A percentile compares a stretch with the other conserved stretches of the same genome.
These are phyloP conservation scores for Linnaemya tessellans DNA, from an alignment of 2,888 invertebrate genomes.

Conservation along the genomic window DNA sequence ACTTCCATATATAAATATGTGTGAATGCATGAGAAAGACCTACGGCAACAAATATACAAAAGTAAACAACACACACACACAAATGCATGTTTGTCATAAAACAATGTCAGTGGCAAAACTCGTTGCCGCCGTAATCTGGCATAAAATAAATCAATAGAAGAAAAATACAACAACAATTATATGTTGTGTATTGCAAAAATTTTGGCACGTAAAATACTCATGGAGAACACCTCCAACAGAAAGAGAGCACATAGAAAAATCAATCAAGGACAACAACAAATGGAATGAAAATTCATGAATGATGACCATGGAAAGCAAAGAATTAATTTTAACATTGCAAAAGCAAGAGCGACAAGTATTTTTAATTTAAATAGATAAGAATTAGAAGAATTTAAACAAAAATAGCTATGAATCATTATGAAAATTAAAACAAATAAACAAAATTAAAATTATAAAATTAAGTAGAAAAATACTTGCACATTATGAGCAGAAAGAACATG, in stretches of 20 bases:
- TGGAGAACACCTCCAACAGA: slow-evolving; percentile 44
- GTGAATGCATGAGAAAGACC: slow-evolving; percentile 21
- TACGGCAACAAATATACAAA: slow-evolving; percentile 11
- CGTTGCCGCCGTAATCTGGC: slow-evolving; percentile 63
- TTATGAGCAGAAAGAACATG: slow-evolving; percentile 13
- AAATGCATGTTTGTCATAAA: slow-evolving; percentile 6
- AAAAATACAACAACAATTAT: not conserved
- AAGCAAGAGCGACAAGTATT: slow-evolving; percentile 18
- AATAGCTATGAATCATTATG: slow-evolving; percentile 57
- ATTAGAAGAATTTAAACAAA: not conserved
- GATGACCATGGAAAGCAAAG: slow-evolving; percentile 48
- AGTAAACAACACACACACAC: not conserved
- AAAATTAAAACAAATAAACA: not conserved
- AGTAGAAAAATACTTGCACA: not conserved
- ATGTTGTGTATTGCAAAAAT: slow-evolving; percentile 6
- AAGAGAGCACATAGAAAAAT: slow-evolving; percentile 28
- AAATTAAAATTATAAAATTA: slow-evolving; percentile 3
- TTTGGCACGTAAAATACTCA: slow-evolving; percentile 54
- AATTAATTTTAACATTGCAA: slow-evolving; percentile 17
- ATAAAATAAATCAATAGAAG: slow-evolving; percentile 57
- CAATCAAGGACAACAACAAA: slow-evolving; percentile 52
- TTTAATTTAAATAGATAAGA: slow-evolving; percentile 17
- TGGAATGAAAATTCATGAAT: slow-evolving; percentile 49
- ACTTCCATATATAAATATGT: slow-evolving; percentile 48
- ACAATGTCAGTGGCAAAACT: slow-evolving; percentile 68